Evolutionary conservation across 2,888 invertebrate species (phyloP).

Genomic region (Drosophila demipolita): DNA sequence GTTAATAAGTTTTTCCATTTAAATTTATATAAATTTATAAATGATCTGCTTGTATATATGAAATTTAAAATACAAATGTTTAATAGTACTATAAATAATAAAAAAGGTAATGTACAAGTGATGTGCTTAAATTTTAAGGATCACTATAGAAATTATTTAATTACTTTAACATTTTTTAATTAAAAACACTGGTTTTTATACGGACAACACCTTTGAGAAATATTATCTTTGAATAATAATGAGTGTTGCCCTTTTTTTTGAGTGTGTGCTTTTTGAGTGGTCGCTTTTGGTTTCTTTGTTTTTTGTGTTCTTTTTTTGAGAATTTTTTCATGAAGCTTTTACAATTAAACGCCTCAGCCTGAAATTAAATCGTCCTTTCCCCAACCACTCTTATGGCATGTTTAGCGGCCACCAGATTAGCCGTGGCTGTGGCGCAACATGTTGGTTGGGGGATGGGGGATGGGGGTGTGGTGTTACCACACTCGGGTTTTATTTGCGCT

Average conservation of each 20-base stretch:
- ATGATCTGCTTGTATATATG: background rate
- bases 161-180: background rate
- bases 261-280: slow-evolving; percentile 10
- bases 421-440: slow-evolving; percentile 51
- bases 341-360: slow-evolving; percentile 44
- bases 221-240: background rate
- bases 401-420: slow-evolving; percentile 57
- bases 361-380: slow-evolving; percentile 12
- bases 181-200: background rate
- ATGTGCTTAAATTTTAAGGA: background rate
- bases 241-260: background rate
- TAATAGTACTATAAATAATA: background rate
- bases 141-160: background rate
- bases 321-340: slow-evolving; percentile 23
- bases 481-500: slow-evolving; percentile 39
- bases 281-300: slow-evolving; percentile 1
- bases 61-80: background rate
- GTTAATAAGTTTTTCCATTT: background rate
- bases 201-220: background rate
- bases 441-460: slow-evolving; percentile 4
- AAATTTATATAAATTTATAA: background rate
- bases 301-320: slow-evolving; percentile 7
- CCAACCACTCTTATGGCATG: slow-evolving; percentile 41
- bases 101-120: background rate
- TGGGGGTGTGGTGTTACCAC: background rate